These are phyloP conservation scores for Axea sp. DNA, from an alignment of 2,888 invertebrate species.

Conservation along the genomic window DNA sequence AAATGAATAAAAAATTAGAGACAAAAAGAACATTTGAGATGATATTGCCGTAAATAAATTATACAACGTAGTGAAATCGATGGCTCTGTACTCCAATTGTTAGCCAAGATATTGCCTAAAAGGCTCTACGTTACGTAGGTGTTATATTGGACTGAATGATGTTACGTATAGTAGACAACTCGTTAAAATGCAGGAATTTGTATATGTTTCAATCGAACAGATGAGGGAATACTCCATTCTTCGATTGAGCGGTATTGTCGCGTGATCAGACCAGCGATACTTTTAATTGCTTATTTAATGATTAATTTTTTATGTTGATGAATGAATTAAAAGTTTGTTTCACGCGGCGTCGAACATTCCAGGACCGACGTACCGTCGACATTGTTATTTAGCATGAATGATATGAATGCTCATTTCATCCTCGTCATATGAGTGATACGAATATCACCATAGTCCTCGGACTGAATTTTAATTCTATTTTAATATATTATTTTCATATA, in stretches of 20 bases:
- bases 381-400: conserved; percentile 19
- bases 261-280: not conserved
- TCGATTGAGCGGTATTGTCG: conserved; percentile 3
- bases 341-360: conserved; percentile 32
- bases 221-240: not conserved
- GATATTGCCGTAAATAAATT: no score
- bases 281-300: conserved; percentile 10
- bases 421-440: not conserved
- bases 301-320: conserved; percentile 1
- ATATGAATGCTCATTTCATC: conserved; percentile 2
- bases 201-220: not conserved
- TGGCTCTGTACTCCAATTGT: not conserved
- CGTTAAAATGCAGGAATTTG: conserved; percentile 8
- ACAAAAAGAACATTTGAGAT: no score
- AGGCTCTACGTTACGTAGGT: not conserved
- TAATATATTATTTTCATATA: not conserved
- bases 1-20: no score
- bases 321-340: not conserved
- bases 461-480: not conserved
- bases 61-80: no score
- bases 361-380: conserved; percentile 20
- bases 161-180: not conserved
- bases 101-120: not conserved
- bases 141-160: not conserved
- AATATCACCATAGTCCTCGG: not conserved